Percentiles rank a stretch among this genome's conserved stretches.
These are phyloP conservation scores for Pyrocoelia pectoralis DNA, from an alignment of 2,888 invertebrate genomes.

Conservation along the genomic window DNA sequence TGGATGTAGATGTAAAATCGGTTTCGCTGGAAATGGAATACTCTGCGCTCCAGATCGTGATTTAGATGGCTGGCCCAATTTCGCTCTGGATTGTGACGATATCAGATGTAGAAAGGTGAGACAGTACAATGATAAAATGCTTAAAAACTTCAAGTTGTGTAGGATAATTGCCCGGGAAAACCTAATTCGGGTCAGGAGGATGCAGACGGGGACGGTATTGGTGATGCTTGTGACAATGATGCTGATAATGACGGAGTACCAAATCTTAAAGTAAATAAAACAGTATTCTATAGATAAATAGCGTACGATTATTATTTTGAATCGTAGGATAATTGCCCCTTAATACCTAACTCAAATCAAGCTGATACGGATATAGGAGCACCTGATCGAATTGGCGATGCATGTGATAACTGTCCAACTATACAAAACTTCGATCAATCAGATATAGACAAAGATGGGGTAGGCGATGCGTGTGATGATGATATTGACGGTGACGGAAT, in stretches of 20 bases:
- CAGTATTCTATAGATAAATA: too few species aligned
- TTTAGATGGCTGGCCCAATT: constrained; percentile 90
- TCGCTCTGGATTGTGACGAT: constrained; percentile 75
- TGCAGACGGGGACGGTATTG: constrained; percentile 83
- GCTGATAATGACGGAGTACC: constrained; percentile 87
- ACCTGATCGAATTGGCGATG: constrained; percentile 80
- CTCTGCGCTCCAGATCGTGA: constrained; percentile 88
- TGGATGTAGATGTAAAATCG: constrained; percentile 75
- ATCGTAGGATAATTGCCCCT: constrained; percentile 82
- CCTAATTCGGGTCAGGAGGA: constrained; percentile 97
- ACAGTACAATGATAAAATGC: neutral
- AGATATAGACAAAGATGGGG: constrained; percentile 83
- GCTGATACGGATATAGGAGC: constrained; percentile 78
- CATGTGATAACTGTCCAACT: constrained; percentile 91
- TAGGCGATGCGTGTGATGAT: constrained; percentile 87
- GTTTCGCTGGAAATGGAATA: constrained; percentile 91
- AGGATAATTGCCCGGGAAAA: constrained; percentile 85
- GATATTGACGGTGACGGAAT: constrained; percentile 93
- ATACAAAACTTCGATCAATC: constrained; percentile 86
- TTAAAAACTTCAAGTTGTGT: neutral
- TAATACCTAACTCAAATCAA: constrained; percentile 83
- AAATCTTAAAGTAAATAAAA: constrained; percentile 57
- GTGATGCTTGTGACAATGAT: constrained; percentile 91
- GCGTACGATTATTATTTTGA: too few species aligned
- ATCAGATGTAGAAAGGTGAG: constrained; percentile 71